Base-by-base conservation (phyloP, 2,797 vertebrate genomes). In the Gobionotothen gibberifrons region DNA sequence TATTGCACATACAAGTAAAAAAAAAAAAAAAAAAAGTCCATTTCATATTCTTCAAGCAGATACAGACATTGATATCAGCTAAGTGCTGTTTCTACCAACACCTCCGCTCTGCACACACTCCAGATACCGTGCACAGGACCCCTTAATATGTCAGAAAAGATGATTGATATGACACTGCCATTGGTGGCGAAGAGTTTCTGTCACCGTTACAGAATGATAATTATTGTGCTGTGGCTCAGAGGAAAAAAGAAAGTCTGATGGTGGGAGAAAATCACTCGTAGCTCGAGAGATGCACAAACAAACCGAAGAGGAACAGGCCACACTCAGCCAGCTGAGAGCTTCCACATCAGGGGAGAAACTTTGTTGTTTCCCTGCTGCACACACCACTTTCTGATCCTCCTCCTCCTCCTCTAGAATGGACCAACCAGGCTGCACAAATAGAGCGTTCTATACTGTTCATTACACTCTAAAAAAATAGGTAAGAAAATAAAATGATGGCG, bases 281-380 rank as follows among this genome's bases (percentile, higher is more conserved):
- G 74, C 47, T 47, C 16, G 1, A 29, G 58, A 73, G 47, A 65
- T 7, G 40, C 59, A 70, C 44, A 9, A 15, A 17, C 61, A 79
- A 78, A 64, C 64, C 44, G 40, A 48, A 70, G 57, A 40, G 54
- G 70, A 75, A 77, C 56, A 64, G 83, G 82, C 64, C 76, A 86
- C 79, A 87, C 90, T 93, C 92, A 94, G 93, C 93, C 93, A 87
- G 91, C 93, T 93, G 93, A 94, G 93, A 84, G 89, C 76, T 87
- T 86, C 85, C 85, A 82, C 67, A 53, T 84, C 64, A 73, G 69
- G 77, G 76, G 71, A 83, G 62, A 85, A 70, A 86, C 48, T 48
- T 44, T 55, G 70, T 74, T 48, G 72, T 70, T 71, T 82, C 51
- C 66, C 69, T 65, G 72, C 83, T 55, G 13, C 69, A 68, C 47